Base-by-base conservation (phyloP, 2,113 vertebrate genomes). In the Cisticola juncidis region DNA sequence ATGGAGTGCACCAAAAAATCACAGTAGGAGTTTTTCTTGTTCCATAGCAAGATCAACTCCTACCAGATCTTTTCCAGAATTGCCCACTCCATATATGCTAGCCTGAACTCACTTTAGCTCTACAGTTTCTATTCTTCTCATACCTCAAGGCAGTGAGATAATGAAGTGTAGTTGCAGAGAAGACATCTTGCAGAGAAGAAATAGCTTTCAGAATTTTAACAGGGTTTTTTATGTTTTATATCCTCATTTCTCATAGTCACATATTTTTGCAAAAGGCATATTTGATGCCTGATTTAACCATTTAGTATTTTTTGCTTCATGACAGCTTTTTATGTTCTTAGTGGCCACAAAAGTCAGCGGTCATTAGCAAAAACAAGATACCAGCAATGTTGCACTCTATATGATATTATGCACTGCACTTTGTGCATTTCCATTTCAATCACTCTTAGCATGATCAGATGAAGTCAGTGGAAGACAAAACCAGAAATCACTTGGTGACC, bases 331-430 rank as follows among this genome's bases (percentile, higher is more conserved):
- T 79, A 40, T 71, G 81, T 76, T 61, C n/a, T 60, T 73, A 45
- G 13, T 76, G 36, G 15, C 17, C 38, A 57, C 33, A 40, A 31
- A 79, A 88, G 35, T 90, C 76, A 76, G 28, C 33, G 68, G 25
- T 79, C 47, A 58, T 69, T 88, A 86, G 29, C 18, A 56, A 68
- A 88, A 89, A 5, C 17, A 60, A 56, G 38, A 21, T 64, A 36
- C 4, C 1, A 4, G 31, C 18, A 68, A 6, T 29, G 28, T n/a
- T 90, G 57, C 13, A 2, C 7, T 47, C 9, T 51, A 35, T 5
- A 1, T 44, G 13, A 10, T 70, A 3, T 8, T 3, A 29, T 16
- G 20, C 16, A 8, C 22, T 36, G 9, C 3, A 1, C 28, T 69
- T 72, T 91, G n/a, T 69, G 15, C 29, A 42, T 86, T 73, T 94